Base-by-base conservation (phyloP, 2,113 vertebrate genomes). In the Bagarius yarrelli region DNA sequence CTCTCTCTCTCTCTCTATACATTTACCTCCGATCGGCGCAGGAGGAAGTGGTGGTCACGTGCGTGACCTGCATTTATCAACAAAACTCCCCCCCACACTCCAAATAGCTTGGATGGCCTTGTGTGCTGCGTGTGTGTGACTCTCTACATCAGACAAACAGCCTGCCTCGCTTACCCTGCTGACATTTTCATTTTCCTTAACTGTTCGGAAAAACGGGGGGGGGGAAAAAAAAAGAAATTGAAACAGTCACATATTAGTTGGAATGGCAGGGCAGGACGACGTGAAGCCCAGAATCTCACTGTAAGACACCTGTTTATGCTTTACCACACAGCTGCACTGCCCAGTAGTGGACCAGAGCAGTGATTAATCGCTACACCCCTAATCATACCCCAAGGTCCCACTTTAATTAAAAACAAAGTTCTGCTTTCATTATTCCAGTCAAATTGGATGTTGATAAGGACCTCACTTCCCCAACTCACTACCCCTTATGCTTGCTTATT, bases 321-420 rank as follows among this genome's bases (percentile, higher is more conserved):
- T 63, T 32, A 64, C 40, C 71, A 79, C 86, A n/a, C n/a, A 83
- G 81, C 74, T 74, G 78, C 60, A 47, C 75, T 75, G 67, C 75
- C 81, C 81, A 70, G 30, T 76, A 78, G 61, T 81, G 82, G 84
- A 83, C 84, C 66, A 73, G 78, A 78, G 80, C 81, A 76, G 77
- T 86, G 87, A 86, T 86, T 86, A 86, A 88, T 88, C 80, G 61
- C 82, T 82, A 80, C 67, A 66, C 61, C 82, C 61, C 32, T 87
- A 88, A 85, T 88, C 87, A 86, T 83, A 77, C 83, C 83, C 85
- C 79, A 69, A 81, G 83, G 87, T 83, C 85, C 73, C 63, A 61
- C 73, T 86, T 87, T 85, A 88, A 88, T 88, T 88, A 88, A 88
- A 86, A 87, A 83, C 85, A 79, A 82, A 86, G 72, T 83, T 80